phyloP scores from a whole-genome alignment of 92 coral and sea anemone genomes.

The Actinernus sp. region DNA sequence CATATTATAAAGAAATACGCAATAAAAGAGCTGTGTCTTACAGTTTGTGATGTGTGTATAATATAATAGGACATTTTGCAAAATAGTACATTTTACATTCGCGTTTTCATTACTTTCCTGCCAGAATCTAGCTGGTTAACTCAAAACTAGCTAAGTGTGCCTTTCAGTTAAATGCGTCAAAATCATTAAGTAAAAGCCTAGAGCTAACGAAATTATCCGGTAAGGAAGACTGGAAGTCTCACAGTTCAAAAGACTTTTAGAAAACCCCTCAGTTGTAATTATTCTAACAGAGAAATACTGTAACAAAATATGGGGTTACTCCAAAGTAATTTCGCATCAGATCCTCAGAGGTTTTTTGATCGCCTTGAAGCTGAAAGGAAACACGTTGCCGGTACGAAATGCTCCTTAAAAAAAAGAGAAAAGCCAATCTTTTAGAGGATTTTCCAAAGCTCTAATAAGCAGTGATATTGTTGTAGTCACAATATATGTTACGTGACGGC shows the following conservation, averaged over 20 bases:
- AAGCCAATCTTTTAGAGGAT: too few species aligned
- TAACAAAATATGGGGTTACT: slow-evolving; percentile 7
- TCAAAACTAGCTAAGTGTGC: neutral
- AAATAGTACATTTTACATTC: neutral
- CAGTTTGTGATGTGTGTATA: too few species aligned
- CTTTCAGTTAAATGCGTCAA: neutral
- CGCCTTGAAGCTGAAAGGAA: too few species aligned
- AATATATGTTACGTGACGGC: slow-evolving; percentile 2
- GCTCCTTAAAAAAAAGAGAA: too few species aligned
- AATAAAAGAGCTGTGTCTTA: too few species aligned
- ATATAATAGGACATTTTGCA: too few species aligned
- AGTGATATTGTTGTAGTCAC: too few species aligned
- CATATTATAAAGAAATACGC: too few species aligned
- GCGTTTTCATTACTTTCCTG: neutral
- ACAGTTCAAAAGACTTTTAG: neutral
- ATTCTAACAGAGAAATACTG: neutral
- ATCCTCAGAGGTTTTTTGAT: too few species aligned
- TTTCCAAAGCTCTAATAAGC: too few species aligned
- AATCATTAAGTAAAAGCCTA: slow-evolving; percentile 2
- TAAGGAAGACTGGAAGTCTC: neutral
- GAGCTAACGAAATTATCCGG: slow-evolving; percentile 9
- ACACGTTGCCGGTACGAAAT: too few species aligned
- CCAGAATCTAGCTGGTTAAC: neutral
- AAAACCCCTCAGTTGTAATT: neutral
- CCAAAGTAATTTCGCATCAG: too few species aligned